phyloP scores from a whole-genome alignment of 2,797 vertebrate genomes.

The Leuciscus waleckii region DNA sequence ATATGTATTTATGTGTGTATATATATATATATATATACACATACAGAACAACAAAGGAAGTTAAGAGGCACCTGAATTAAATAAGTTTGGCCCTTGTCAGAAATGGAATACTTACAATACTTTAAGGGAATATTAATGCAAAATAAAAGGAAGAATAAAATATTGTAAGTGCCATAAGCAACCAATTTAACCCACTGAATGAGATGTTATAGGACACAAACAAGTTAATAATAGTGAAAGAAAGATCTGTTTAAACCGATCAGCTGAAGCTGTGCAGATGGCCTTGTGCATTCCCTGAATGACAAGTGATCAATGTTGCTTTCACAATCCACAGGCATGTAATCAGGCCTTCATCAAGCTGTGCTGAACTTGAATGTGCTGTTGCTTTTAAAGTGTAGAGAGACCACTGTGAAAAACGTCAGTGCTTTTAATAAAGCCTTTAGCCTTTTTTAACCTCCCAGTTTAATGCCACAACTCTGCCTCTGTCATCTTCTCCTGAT shows the following conservation, averaged over 20 bases:
- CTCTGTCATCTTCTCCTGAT: slow-evolving; percentile 1
- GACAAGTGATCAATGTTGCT: slow-evolving; percentile 37
- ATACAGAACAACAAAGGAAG: neutral
- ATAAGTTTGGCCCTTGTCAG: neutral
- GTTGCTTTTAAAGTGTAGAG: slow-evolving; percentile 6
- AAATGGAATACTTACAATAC: neutral
- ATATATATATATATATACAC: neutral
- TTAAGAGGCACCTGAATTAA: neutral
- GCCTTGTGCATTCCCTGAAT: slow-evolving; percentile 28
- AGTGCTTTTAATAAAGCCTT: slow-evolving; percentile 26
- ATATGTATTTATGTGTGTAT: too few relatives aligned
- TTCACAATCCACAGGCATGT: neutral
- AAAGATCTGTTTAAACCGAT: slow-evolving; percentile 21
- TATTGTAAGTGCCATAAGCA: neutral
- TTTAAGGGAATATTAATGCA: neutral
- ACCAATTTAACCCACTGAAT: slow-evolving; percentile 25
- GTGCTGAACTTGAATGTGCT: neutral
- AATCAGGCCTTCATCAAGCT: slow-evolving; percentile 9
- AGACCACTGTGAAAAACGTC: slow-evolving; percentile 12
- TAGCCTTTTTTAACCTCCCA: slow-evolving; percentile 11
- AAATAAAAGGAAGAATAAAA: slow-evolving; percentile 4
- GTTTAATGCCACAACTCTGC: slow-evolving; percentile 1
- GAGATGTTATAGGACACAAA: slow-evolving; percentile 15
- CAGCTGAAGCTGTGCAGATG: slow-evolving; percentile 9
- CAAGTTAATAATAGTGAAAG: neutral